Evolutionary conservation across 2,888 invertebrate species (phyloP), one percentile per base, ranked within the genome.

Genomic region (Heliconius ethilla): DNA sequence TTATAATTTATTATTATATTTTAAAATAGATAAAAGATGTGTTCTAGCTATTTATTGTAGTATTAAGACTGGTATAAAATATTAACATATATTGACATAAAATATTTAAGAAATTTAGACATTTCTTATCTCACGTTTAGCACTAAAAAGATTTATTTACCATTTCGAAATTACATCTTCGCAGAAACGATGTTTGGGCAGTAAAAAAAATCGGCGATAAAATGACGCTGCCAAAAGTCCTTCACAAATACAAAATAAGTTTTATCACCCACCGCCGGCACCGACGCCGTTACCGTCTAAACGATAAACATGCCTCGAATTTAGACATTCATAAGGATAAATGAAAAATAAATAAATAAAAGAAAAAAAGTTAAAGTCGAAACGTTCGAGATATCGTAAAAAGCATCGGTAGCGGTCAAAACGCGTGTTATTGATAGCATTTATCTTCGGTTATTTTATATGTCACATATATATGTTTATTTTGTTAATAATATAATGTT

Each of bases 231-330:
- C 86, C 84, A 86, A 86, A 86, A 84, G 80, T 74, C 76, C 82
- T 82, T 79, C 82, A 85, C 85, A 84, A 85, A 85, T 82, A 85
- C 85, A 84, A 86, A 85, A 85, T 84, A 81, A 73, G 78, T 82
- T 85, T 90, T 91, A 91, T 91, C 91, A 82, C 81, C 83, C 82
- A 82, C 78, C 83, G 87, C 86, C 87, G 89, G 25, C 18, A 82
- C 85, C 84, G 88, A 87, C 89, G 87, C 84, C 85, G 84, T 83
- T 83, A 83, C 85, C 83, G 86, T 87, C 85, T 80, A 81, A 72
- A 72, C 86, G 89, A 90, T 90, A 90, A 89, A 89, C 84, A 85
- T 82, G 83, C 85, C 82, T 74, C 80, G 86, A 86, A 91, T 91
- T 90, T 90, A 91, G 91, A 90, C 88, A 85, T 90, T 77, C 70